phyloP scores from a whole-genome alignment of 1,140 invertebrate species.

The Patella vulgata region DNA sequence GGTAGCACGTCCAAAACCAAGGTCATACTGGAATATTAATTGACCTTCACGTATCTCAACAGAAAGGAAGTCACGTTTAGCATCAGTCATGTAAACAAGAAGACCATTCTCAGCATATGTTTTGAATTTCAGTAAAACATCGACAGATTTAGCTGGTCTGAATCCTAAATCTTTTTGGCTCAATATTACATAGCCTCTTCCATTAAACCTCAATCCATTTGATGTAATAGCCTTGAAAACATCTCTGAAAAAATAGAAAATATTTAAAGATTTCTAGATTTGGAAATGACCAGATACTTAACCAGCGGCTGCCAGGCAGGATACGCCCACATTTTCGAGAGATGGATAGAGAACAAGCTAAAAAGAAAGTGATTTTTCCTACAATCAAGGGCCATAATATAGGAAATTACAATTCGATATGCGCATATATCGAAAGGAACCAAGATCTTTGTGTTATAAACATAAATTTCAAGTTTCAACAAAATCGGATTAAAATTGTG shows the following conservation, averaged over 20 bases:
- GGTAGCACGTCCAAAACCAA: slow-evolving; percentile 75
- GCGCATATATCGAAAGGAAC: too few species aligned
- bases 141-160: slow-evolving; percentile 70
- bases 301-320: too few species aligned
- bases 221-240: slow-evolving; percentile 44
- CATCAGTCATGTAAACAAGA: slow-evolving; percentile 86
- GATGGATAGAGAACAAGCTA: too few species aligned
- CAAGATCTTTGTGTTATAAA: too few species aligned
- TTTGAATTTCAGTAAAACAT: slow-evolving; percentile 83
- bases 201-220: slow-evolving; percentile 77
- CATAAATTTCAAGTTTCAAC: too few species aligned
- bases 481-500: too few species aligned
- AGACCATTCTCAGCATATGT: slow-evolving; percentile 87
- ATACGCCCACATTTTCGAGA: too few species aligned
- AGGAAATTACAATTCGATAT: too few species aligned
- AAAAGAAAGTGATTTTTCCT: too few species aligned
- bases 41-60: slow-evolving; percentile 83
- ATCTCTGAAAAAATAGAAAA: slow-evolving; percentile 32
- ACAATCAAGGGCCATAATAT: too few species aligned
- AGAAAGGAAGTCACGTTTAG: slow-evolving; percentile 78
- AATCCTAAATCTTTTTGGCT: slow-evolving; percentile 68
- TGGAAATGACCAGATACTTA: not conserved
- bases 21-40: slow-evolving; percentile 74
- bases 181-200: slow-evolving; percentile 82
- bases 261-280: slow-evolving; percentile 1